Percentiles rank a stretch among this genome's conserved stretches.
phyloP scores from a whole-genome alignment of 2,113 vertebrate species.

The Pristiophorus japonicus region DNA sequence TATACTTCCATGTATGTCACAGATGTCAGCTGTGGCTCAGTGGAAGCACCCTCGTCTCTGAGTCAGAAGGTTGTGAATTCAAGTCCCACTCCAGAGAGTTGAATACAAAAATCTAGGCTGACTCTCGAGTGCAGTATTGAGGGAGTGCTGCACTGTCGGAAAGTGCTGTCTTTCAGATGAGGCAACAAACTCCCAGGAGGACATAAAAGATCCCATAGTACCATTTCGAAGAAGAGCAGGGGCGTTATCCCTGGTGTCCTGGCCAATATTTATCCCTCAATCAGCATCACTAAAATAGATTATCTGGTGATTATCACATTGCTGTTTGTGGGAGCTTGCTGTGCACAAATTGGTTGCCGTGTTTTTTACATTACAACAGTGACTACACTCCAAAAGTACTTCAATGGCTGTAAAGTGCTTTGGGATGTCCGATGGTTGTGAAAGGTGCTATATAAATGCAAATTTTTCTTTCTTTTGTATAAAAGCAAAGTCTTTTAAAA shows the following conservation, averaged over 20 bases:
- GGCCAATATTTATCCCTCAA: not conserved
- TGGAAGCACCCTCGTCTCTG: not conserved
- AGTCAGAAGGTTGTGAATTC: not conserved
- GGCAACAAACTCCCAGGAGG: not conserved
- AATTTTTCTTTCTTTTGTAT: no score
- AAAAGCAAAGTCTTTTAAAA: not conserved
- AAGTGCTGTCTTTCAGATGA: not conserved
- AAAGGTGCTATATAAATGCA: not conserved
- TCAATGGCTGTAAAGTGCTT: not conserved
- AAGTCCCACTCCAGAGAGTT: not conserved
- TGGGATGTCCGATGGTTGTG: not conserved
- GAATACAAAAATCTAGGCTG: not conserved
- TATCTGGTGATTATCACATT: not conserved
- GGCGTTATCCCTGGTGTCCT: no score
- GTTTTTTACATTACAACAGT: not conserved
- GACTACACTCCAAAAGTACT: not conserved
- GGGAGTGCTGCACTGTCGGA: not conserved
- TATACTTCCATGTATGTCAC: not conserved
- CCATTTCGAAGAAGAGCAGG: not conserved
- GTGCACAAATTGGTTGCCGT: not conserved
- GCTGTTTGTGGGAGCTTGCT: not conserved
- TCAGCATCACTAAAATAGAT: not conserved
- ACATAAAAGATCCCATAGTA: not conserved
- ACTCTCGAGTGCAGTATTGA: not conserved
- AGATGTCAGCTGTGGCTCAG: not conserved